Evolutionary conservation across 1,140 invertebrate species (phyloP), one percentile per base, ranked within the genome.

Genomic region (Gryon sp.): DNA sequence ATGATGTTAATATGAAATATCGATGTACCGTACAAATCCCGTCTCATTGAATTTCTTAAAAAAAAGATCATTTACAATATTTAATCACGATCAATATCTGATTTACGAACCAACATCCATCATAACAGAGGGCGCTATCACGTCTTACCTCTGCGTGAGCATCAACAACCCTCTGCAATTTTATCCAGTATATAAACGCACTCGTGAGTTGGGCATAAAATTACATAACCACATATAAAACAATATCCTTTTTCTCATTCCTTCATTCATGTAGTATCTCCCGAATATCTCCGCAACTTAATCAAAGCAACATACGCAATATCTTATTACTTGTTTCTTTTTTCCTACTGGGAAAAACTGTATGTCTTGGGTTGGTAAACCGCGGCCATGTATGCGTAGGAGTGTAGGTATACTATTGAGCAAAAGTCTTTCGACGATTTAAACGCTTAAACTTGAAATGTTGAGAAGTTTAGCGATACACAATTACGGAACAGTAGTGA

Each of bases 91-190:
- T 60, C 45, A 18, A 70, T 70, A 60, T 38, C 53, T 52, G 55
- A 70, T 60, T 70, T 60, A 53, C 36, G 46, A 36, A 70, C 40
- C 65, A 62, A 46, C 55, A 62, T 72, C 34, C 55, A 62, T 70
- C 48, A 48, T 72, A 57, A 15, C 19, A 50, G 2, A 3, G 30
- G 2, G 32, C 15, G 43, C 9, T 50, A 57, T 52, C 38, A 20
- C 38, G 26, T 34, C 34, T 36, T 45, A 22, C 22, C 40, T n/a
- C n/a, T 40, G 11, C 28, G 14, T 20, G 16, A 15, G 52, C 46
- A 50, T 52, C 53, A 60, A 28, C 46, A 32, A 52, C 38, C 55
- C 38, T 46, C 36, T 41, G 32, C 50, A 38, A 69, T 69, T 59
- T 57, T 34, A 57, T 69, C 52, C 50, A 68, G 38, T 68, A 68